Evolutionary conservation across 2,888 invertebrate genomes (phyloP), one percentile per base, ranked within the genome.

Genomic region (Urechis unicinctus): DNA sequence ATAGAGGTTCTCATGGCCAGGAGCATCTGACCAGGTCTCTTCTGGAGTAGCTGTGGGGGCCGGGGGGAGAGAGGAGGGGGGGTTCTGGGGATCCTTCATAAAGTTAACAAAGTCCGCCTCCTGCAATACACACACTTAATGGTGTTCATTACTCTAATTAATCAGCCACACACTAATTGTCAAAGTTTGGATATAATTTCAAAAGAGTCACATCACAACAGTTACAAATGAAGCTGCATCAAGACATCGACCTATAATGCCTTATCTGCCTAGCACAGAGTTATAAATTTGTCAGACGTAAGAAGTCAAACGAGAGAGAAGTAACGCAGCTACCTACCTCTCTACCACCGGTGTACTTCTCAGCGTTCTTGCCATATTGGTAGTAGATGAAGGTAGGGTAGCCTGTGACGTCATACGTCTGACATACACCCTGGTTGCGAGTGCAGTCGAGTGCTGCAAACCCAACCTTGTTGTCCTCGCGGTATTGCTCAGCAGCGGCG

Each of bases 31-130:
- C 81, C 82, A 83, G 47, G 78, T 73, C 30, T 80, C 78, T 57
- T 73, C 71, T 70, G 21, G 70, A 13, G 68, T 63, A 70, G 22
- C 69, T 68, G 3, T 71, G 78, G 28, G 70, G n/a, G n/a, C n/a
- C 66, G 26, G 72, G 63, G 73, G 65, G 5, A 68, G 46, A 9
- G 61, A 51, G 6, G 68, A 64, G 56, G 65, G 55, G n/a, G 71
- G 66, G 66, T 68, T 65, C 66, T 70, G 64, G 55, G 82, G 80
- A 67, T 82, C 78, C 31, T 56, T 84, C 86, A 92, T 89, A 75
- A 91, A 91, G 50, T 83, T 83, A n/a, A 91, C 78, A 68, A 92
- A 85, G 72, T 87, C 86, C 0, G 76, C 79, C 66, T 83, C 84
- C 87, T 87, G 75, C 28, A 74, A 76, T 58, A 25, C n/a, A 21